These are phyloP conservation scores for Drosophila leonis DNA, from an alignment of 2,888 invertebrate species.

Conservation along the genomic window DNA sequence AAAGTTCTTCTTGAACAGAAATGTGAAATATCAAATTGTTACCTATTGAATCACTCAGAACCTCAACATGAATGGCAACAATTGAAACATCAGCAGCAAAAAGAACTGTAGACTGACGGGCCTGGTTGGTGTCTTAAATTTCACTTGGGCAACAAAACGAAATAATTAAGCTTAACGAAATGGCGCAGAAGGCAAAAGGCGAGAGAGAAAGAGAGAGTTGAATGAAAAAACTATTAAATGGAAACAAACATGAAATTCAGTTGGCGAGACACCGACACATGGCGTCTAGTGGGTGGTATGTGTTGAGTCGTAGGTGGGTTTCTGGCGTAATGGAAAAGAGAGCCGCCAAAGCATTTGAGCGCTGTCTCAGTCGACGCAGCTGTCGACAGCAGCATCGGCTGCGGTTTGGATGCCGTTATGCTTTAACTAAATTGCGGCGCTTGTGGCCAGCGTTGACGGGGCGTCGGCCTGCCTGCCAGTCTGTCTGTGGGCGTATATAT, in stretches of 20 bases:
- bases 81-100: conserved; percentile 9
- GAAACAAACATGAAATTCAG: conserved; percentile 61
- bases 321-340: conserved; percentile 6
- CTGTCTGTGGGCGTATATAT: conserved; percentile 17
- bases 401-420: conserved; percentile 72
- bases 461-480: conserved; percentile 26
- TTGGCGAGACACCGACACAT: conserved; percentile 14
- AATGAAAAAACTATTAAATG: conserved; percentile 47
- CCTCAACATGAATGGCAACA: not conserved
- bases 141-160: conserved; percentile 31
- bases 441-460: conserved; percentile 48
- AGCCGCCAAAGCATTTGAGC: conserved; percentile 51
- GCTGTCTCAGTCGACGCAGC: conserved; percentile 26
- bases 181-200: conserved; percentile 1
- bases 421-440: conserved; percentile 80
- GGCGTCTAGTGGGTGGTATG: not conserved
- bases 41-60: not conserved
- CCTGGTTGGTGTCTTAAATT: conserved; percentile 24
- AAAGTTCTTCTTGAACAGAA: too few relatives aligned
- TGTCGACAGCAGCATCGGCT: conserved; percentile 48
- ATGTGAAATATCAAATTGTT: conserved; percentile 10
- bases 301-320: not conserved
- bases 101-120: conserved; percentile 5
- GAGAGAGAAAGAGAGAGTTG: not conserved
- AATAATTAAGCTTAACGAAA: conserved; percentile 37